phyloP scores from a whole-genome alignment of 2,113 vertebrate genomes.

The Pygoscelis adeliae region DNA sequence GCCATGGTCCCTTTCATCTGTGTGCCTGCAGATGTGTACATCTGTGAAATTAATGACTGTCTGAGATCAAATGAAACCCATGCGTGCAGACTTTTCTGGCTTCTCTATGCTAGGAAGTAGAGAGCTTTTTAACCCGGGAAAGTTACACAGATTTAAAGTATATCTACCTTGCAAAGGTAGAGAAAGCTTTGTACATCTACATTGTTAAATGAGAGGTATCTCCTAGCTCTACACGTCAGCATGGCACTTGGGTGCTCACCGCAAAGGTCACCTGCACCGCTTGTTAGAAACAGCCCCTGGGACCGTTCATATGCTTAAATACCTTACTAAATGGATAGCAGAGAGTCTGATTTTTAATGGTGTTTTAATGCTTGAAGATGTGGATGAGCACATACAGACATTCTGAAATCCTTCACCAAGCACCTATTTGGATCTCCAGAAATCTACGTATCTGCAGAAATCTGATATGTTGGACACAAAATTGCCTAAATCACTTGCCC shows the following conservation, averaged over 20 bases:
- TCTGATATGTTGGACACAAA: background rate
- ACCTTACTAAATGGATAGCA: background rate
- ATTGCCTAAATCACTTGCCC: background rate
- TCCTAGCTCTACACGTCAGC: background rate
- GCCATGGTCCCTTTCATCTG: constrained; percentile 41
- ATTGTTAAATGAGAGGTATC: background rate
- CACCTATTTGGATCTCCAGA: background rate
- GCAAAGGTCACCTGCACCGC: background rate
- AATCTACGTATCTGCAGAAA: background rate
- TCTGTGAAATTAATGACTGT: constrained; percentile 38
- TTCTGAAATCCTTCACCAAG: background rate
- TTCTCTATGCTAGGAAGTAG: background rate
- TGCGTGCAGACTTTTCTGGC: background rate
- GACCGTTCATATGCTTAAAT: background rate
- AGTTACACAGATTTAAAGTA: background rate
- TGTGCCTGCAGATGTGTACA: constrained; percentile 34
- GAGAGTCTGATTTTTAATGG: background rate
- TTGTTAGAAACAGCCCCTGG: background rate
- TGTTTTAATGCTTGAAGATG: background rate
- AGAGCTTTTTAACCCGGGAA: background rate
- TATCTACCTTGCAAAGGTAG: background rate
- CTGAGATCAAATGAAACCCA: constrained; percentile 39
- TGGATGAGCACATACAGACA: background rate
- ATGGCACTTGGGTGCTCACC: background rate
- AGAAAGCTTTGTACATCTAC: background rate